Conservation (phyloP, 2,797 vertebrate genomes). For the Aulostomus chinensis region DNA sequence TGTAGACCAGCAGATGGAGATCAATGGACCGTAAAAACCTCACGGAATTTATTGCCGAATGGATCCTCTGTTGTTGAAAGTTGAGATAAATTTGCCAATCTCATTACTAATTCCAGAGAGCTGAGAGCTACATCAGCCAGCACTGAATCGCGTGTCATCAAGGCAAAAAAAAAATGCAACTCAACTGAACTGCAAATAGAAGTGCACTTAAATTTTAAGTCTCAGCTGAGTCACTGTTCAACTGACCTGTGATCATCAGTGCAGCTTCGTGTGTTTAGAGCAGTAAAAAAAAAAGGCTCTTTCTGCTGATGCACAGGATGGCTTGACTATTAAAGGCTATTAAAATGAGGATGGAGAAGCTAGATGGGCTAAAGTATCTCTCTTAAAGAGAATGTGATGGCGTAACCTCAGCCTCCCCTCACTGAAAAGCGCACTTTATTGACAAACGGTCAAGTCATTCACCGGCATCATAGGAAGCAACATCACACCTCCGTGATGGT, state of each 20-base stretch:
- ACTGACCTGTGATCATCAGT: neutral
- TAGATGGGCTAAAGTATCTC: neutral
- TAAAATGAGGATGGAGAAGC: slow-evolving; percentile 19
- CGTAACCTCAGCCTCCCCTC: too few relatives aligned
- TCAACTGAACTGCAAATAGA: neutral
- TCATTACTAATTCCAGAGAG: too few relatives aligned
- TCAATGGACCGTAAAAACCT: neutral
- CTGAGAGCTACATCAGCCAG: too few relatives aligned
- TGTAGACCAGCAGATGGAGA: neutral
- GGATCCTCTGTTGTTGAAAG: too few relatives aligned
- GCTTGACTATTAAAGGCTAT: slow-evolving; percentile 9
- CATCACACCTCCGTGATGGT: too few relatives aligned
- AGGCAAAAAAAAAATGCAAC: neutral
- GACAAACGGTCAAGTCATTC: too few relatives aligned
- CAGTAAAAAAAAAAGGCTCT: slow-evolving; percentile 17
- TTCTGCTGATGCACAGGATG: slow-evolving; percentile 55
- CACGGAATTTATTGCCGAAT: too few relatives aligned
- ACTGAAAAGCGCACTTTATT: too few relatives aligned
- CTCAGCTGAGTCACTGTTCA: neutral
- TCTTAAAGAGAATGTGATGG: too few relatives aligned
- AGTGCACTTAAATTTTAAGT: neutral
- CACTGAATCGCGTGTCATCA: neutral
- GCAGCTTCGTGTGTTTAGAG: slow-evolving; percentile 6
- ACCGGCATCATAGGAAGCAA: too few relatives aligned
- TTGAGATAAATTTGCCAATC: too few relatives aligned